Base-by-base conservation (phyloP, 2,113 vertebrate genomes). In the Pycnonotus jocosus region DNA sequence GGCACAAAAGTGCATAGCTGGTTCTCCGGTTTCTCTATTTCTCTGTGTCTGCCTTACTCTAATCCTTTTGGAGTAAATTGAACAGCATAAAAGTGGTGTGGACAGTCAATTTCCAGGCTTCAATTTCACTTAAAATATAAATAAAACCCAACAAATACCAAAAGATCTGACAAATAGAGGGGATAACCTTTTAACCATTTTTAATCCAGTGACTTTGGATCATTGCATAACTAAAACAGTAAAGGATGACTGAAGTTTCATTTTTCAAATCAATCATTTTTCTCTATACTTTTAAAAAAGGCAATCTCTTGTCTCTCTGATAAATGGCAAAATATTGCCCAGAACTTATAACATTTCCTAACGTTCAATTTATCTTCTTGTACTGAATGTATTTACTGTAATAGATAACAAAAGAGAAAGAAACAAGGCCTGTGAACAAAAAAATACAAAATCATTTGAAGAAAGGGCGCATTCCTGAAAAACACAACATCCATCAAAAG, bases 191-290 rank as follows among this genome's bases (percentile, higher is more conserved):
- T 94, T 84, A 79, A 50, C 38, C 48, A 69, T 91, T 91, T 93
- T 94, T 88, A 92, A 92, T 93, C 47, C 62, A 76, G n/a, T 24
- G 31, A 79, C 48, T 81, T 88, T 38, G 53, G 35, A 85, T 91
- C 57, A 77, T 58, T 61, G 18, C 42, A 78, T 69, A 89, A 61
- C 42, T 84, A 65, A 93, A 91, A 64, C 4, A 73, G 10, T 70
- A 73, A 93, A 86, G 27, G 35, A 94, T 76, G 80, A 64, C 37
- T 53, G 69, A 88, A 85, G 31, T 78, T 93, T 89, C 42, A 61
- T 89, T 96, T 91, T 94, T 54, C 37, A 87, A 91, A 93, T 91
- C 69, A 91, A 90, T 95, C 30, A 70, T 71, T 94, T 92, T 83
- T 25, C 11, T 79, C 81, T 81, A 57, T 61, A 85, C n/a, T 62